phyloP scores from a whole-genome alignment of 2,113 vertebrate genomes.

The Tichodroma muraria region DNA sequence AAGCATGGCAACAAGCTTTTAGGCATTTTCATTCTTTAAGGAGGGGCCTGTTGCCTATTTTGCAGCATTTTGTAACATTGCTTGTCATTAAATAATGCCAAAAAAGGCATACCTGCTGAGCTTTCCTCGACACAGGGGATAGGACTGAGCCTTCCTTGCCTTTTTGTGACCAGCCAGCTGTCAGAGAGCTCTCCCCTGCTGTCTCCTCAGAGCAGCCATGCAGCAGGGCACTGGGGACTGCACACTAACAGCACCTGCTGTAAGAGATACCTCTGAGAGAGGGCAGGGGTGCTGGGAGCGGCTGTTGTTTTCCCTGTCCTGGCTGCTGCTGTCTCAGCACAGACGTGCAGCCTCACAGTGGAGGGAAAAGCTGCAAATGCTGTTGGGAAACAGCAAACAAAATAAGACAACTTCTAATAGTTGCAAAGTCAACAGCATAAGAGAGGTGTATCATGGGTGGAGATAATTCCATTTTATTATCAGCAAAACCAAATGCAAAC shows the following conservation, averaged over 20 bases:
- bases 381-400: not conserved
- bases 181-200: not conserved
- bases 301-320: not conserved
- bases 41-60: not conserved
- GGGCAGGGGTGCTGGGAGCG: not conserved
- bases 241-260: not conserved
- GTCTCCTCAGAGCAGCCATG: not conserved
- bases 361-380: not conserved
- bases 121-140: not conserved
- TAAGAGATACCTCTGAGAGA: not conserved
- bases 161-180: not conserved
- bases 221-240: fast-evolving
- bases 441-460: not conserved
- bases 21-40: not conserved
- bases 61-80: not conserved
- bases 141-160: not conserved
- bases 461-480: not conserved
- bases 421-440: not conserved
- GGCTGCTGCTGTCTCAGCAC: not conserved
- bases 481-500: not conserved
- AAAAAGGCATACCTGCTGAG: not conserved
- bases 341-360: not conserved
- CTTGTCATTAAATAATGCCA: not conserved
- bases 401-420: not conserved
- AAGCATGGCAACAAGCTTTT: not conserved